Percentiles rank a stretch among this genome's conserved stretches.
Conservation (phyloP, 2,888 invertebrate genomes). For the Trileptium ribeirensis region DNA sequence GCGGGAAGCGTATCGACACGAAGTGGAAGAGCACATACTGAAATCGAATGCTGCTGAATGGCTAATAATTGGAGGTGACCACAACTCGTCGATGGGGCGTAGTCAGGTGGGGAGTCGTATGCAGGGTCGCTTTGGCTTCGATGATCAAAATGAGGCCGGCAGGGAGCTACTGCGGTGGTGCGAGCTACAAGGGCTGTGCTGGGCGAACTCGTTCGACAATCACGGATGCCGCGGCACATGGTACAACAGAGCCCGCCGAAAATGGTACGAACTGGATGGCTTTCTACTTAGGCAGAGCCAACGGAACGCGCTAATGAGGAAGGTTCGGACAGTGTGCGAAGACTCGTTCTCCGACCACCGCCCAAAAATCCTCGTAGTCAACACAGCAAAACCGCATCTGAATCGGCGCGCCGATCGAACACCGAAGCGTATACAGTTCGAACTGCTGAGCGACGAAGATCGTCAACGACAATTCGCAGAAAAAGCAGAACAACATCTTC, state of each 20-base stretch:
- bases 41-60: background rate
- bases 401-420: too few relatives aligned
- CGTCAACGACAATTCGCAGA: too few relatives aligned
- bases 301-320: background rate
- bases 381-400: too few relatives aligned
- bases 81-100: background rate
- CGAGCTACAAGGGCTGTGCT: background rate
- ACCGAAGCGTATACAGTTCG: too few relatives aligned
- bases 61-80: background rate
- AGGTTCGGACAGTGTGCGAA: background rate
- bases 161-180: background rate
- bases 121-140: background rate
- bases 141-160: background rate
- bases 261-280: background rate
- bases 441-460: too few relatives aligned
- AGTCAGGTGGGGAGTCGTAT: background rate
- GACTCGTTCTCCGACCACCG: background rate
- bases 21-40: background rate
- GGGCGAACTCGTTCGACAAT: background rate
- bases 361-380: too few relatives aligned
- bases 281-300: background rate
- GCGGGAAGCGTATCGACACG: background rate
- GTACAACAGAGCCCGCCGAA: background rate
- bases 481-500: too few relatives aligned
- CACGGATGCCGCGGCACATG: background rate